Base-by-base conservation (phyloP, 2,888 invertebrate species). In the Sesia apiformis region DNA sequence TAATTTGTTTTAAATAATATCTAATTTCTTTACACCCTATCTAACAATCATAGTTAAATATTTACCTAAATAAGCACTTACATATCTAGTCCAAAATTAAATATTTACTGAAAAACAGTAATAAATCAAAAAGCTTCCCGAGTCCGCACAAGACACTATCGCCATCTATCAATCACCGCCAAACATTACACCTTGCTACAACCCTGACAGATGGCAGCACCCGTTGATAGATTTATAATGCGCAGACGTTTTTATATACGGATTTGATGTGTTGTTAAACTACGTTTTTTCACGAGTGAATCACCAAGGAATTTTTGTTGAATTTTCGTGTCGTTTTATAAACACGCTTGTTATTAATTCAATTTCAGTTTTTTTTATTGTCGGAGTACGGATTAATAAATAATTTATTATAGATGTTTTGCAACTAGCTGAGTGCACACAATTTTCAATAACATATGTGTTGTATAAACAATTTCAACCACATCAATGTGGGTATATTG, bases 81-180 rank as follows among this genome's bases (percentile, higher is more conserved):
- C 43, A 43, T 46, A 7, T 8, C 4, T 46, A 46, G 23, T 8
- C 4, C 8, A 46, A n/a, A 46, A 43, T 23, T 23, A 46, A 46
- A 46, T 46, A 23, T 46, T 46, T 46, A 46, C 23, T 23, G 23
- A 46, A 23, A 7, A 46, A 43, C 8, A 43, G 43, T 8, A n/a
- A 43, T 43, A 43, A 43, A 43, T 43, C 43, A 43, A 43, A 43
- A 46, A 50, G n/a, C 51, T 50, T 49, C 62, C 70, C 76, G 74
- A 76, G 59, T 55, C 56, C 67, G 67, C 64, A 60, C 67, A 61
- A 69, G 41, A 53, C 52, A 41, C 53, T 38, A 56, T 57, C 85
- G 81, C 85, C 86, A 85, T 87, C 87, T 87, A 69, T 87, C 87
- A 77, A 68, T 87, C 86, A 77, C 60, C 83, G 68, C 61, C 58